Base-by-base conservation (phyloP, 23 tunicate genomes). In the Ascidia mentula region DNA sequence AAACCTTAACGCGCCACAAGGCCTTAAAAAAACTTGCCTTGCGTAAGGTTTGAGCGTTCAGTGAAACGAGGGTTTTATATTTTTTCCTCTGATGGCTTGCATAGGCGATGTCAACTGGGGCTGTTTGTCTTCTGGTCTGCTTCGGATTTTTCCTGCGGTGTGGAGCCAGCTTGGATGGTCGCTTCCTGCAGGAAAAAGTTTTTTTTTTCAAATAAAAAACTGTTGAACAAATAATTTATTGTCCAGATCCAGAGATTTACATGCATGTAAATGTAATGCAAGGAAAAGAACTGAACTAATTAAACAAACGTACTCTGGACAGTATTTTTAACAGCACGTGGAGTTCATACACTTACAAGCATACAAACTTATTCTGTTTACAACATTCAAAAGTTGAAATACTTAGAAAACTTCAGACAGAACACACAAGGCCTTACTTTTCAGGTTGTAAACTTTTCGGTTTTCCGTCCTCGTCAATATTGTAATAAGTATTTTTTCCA, bases 11-110 rank as follows among this genome's bases (percentile, higher is more conserved):
- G n/a, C n/a, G n/a, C n/a, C n/a, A n/a, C n/a, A n/a, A n/a, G n/a
- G n/a, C n/a, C n/a, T n/a, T n/a, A n/a, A n/a, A n/a, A 42, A 60
- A 72, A 8, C 32, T 80, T 76, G 88, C 98, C 87, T 93, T 88
- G 76, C 88, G 77, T 46, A 93, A 40, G 1, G 98, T 93, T 60
- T 88, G 98, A 2, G 93, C 82, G 73, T 93, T 93, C 22, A 93
- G 84, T 0, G 98, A 93, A 24, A 88, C 94, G 24, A 93, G 72
- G 17, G 94, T 88, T 40, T 79, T 93, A 77, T 93, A 93, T 45
- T 88, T 93, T 38, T 84, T 72, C 26, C 83, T 78, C 60, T 93
- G 98, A 69, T 81, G 90, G 7, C 76, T 76, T 60, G 77, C 89
- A 38, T 75, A 89, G 18, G 84, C 95, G 17, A 80, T 46, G 37